Evolutionary conservation across 2,797 vertebrate species (phyloP).

Genomic region (Molossus alvarezi): DNA sequence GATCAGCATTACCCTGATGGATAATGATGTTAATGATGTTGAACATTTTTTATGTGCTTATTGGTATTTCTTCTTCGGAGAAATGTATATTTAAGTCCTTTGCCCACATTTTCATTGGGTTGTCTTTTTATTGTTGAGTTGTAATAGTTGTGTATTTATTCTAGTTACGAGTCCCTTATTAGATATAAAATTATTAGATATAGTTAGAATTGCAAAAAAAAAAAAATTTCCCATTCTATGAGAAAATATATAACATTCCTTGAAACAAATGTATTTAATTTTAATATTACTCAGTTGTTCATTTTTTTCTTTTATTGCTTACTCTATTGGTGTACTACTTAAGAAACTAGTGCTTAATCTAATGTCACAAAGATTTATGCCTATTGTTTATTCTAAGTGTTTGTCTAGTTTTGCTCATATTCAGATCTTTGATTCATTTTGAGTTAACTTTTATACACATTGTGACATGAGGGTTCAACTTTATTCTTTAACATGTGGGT

Average conservation of each 20-base stretch:
- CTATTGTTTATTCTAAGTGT: neutral
- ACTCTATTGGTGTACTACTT: neutral
- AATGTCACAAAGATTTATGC: neutral
- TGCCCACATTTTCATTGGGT: neutral
- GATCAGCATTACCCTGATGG: neutral
- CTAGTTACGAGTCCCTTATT: neutral
- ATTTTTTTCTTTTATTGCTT: neutral
- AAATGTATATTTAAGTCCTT: neutral
- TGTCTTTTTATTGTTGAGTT: slow-evolving; percentile 3
- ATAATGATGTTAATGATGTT: neutral
- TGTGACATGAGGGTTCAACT: neutral
- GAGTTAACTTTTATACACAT: neutral
- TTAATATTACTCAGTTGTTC: neutral
- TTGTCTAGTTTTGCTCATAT: neutral
- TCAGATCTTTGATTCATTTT: neutral
- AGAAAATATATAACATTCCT: neutral
- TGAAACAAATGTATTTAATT: slow-evolving; percentile 4
- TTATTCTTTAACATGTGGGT: neutral
- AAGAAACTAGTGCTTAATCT: neutral
- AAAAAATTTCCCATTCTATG: neutral
- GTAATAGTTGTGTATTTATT: neutral
- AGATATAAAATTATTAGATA: neutral
- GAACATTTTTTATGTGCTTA: neutral
- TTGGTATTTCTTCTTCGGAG: neutral
- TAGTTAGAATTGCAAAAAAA: neutral